Conservation (phyloP, 2,888 invertebrate species). For the Cerastis rubricosa region DNA sequence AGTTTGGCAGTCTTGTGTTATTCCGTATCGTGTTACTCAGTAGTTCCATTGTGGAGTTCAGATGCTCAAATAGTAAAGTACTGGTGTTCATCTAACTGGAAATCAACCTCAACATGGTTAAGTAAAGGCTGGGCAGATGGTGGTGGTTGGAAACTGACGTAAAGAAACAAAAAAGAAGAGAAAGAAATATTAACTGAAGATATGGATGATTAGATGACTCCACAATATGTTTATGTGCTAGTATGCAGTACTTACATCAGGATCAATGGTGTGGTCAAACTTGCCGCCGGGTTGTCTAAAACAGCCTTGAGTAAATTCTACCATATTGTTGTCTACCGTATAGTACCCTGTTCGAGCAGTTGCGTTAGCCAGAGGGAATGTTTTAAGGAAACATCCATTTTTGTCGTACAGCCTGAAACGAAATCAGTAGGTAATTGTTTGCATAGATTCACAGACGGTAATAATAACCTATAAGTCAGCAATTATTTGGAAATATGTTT, state of each 20-base stretch:
- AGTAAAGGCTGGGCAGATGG: not conserved
- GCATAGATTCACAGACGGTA: not conserved
- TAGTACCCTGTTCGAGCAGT: constrained; percentile 30
- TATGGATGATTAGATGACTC: too few relatives aligned
- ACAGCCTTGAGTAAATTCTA: constrained; percentile 36
- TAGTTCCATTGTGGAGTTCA: not conserved
- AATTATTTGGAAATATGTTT: not conserved
- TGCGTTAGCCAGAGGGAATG: constrained; percentile 34
- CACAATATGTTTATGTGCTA: not conserved
- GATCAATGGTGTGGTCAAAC: constrained; percentile 25
- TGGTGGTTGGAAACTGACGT: not conserved
- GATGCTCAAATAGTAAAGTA: too few relatives aligned
- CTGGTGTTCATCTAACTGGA: not conserved
- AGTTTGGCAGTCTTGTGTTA: too few relatives aligned
- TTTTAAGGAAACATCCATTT: constrained; percentile 36
- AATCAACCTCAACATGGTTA: not conserved
- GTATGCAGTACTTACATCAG: constrained; percentile 49
- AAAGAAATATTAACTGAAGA: too few relatives aligned
- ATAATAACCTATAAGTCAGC: not conserved
- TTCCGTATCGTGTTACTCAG: not conserved
- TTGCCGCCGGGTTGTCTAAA: constrained; percentile 37
- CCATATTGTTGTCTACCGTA: constrained; percentile 15
- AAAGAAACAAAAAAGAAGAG: not conserved
- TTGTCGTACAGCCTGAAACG: constrained; percentile 45
- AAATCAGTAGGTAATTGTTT: not conserved